Conservation (phyloP, 2,113 vertebrate genomes). For the Percopsis transmontana region DNA sequence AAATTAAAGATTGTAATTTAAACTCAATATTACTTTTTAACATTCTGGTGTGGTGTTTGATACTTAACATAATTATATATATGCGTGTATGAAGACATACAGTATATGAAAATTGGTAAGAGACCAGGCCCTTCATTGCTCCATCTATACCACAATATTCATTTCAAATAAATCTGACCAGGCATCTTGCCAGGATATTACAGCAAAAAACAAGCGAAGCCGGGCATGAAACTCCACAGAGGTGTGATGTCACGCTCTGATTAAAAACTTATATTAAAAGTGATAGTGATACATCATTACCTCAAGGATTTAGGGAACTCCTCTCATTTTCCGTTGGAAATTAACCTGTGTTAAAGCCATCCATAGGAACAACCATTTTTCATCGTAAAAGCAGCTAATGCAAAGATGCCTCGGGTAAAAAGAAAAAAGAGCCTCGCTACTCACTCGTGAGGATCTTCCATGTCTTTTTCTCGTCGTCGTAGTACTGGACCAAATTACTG, state of each 20-base stretch:
- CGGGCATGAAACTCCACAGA: slow-evolving; percentile 92
- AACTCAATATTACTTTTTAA: slow-evolving; percentile 17
- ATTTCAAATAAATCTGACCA: slow-evolving; percentile 91
- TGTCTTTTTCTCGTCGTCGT: slow-evolving; percentile 99
- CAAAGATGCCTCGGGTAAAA: slow-evolving; percentile 49
- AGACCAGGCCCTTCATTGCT: slow-evolving; percentile 82
- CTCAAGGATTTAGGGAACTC: slow-evolving; percentile 84
- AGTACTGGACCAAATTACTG: slow-evolving; percentile 99
- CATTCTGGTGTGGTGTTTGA: background rate
- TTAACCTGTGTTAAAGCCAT: slow-evolving; percentile 69
- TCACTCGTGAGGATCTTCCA: slow-evolving; percentile 99
- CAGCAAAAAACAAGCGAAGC: slow-evolving; percentile 92
- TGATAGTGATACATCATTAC: slow-evolving; percentile 99
- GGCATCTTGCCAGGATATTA: slow-evolving; percentile 88
- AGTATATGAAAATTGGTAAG: slow-evolving; percentile 46
- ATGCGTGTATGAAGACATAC: slow-evolving; percentile 35
- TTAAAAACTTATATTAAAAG: slow-evolving; percentile 99
- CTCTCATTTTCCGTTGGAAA: slow-evolving; percentile 68
- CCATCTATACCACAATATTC: slow-evolving; percentile 89
- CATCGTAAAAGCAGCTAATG: slow-evolving; percentile 58
- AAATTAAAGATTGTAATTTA: background rate
- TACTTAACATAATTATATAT: slow-evolving; percentile 32
- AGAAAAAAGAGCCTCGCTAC: slow-evolving; percentile 63
- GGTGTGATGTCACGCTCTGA: slow-evolving; percentile 99
- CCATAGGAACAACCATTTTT: slow-evolving; percentile 65